Base-by-base conservation (phyloP, 2,797 vertebrate genomes). In the Apogon hyalosoma region DNA sequence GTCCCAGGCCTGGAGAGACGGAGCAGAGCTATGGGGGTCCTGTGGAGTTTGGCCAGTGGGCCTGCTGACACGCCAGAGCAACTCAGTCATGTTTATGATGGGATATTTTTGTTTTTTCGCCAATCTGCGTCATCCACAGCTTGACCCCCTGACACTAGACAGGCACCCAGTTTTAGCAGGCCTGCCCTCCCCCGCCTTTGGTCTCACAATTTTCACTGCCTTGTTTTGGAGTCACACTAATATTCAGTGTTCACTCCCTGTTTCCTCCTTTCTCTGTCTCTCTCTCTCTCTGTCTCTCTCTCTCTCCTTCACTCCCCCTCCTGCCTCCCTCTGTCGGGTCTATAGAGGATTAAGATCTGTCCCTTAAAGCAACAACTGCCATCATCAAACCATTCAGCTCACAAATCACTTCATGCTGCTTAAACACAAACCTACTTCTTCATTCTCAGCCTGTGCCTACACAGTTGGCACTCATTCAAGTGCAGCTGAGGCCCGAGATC, bases 51-150 rank as follows among this genome's bases (percentile, higher is more conserved):
- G 82, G 83, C 87, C 69, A 74, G 73, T 54, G 62, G 64, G 64
- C 70, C 80, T 73, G 73, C 82, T 85, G 79, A 88, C 80, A 85
- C 53, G 39, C 75, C 75, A 80, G 77, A 87, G 75, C 66, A 73
- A 72, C 81, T 85, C 82, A 88, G 84, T 77, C 77, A 81, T 91
- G 90, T 92, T 92, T 92, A 88, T 88, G 77, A 82, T 88, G 86
- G 85, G 86, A 90, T 92, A 85, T 90, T 91, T 90, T 90, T 91
- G 89, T 90, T 90, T 82, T 89, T 90, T 40, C 61, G 47, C 74
- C 84, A 62, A 86, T 85, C 77, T 93, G 88, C 91, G 92, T 93
- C 92, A 93, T 93, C 77, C 74, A 50, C 82, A 68, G 79, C 79
- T 75, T 83, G 80, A 90, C 82, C 88, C 73, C 33, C 31, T 82